Evolutionary conservation across 2,888 invertebrate genomes (phyloP).

Genomic region (Lasius platythorax): DNA sequence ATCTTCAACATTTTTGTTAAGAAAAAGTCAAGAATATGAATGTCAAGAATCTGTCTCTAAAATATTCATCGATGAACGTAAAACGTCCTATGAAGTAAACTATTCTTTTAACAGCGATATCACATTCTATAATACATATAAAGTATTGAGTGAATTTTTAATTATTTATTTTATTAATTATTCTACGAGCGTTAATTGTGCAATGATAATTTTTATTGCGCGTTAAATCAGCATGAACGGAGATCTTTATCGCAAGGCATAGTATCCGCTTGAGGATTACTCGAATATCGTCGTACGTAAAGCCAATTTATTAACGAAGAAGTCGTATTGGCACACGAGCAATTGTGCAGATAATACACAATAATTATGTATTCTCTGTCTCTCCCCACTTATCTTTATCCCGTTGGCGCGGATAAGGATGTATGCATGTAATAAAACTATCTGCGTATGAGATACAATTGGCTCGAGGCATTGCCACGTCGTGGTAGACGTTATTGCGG

Average conservation of each 20-base stretch:
- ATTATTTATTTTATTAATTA: neutral
- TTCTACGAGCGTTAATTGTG: neutral
- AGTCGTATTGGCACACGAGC: slow-evolving; percentile 9
- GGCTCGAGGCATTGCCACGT: slow-evolving; percentile 39
- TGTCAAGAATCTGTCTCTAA: neutral
- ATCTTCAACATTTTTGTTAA: neutral
- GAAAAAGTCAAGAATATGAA: neutral
- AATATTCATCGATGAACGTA: neutral
- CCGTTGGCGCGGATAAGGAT: slow-evolving; percentile 15
- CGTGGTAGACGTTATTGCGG: slow-evolving; percentile 34
- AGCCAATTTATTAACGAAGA: slow-evolving; percentile 21
- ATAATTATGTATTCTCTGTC: slow-evolving; percentile 48
- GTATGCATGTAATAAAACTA: slow-evolving; percentile 46
- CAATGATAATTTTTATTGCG: neutral
- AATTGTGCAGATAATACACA: slow-evolving; percentile 28
- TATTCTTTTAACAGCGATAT: neutral
- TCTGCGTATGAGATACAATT: slow-evolving; percentile 48
- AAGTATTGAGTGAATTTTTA: neutral
- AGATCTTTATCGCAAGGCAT: neutral
- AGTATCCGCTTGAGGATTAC: neutral
- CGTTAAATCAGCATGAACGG: too few relatives aligned
- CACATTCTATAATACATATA: neutral
- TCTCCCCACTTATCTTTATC: slow-evolving; percentile 28
- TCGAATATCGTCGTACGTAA: neutral
- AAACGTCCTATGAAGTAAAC: neutral